phyloP scores from a whole-genome alignment of 2,888 invertebrate species.

The Drosophila emarginata region DNA sequence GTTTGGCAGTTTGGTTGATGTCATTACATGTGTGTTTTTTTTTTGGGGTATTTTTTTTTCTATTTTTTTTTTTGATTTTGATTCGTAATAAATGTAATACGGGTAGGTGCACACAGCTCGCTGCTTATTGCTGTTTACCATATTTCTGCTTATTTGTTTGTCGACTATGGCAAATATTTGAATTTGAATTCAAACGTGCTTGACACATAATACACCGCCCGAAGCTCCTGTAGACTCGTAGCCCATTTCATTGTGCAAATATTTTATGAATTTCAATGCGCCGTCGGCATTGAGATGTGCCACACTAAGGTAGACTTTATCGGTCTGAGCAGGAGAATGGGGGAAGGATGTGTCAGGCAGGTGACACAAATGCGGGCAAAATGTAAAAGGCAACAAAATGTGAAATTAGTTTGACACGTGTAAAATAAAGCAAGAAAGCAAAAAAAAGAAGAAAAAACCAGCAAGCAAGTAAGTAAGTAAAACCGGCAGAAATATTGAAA shows the following conservation, averaged over 20 bases:
- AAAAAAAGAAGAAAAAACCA: too few relatives aligned
- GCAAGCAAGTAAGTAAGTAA: conserved; percentile 17
- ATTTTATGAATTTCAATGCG: conserved; percentile 75
- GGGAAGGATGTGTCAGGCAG: conserved; percentile 16
- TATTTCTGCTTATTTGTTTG: conserved; percentile 76
- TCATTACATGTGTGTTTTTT: conserved; percentile 36
- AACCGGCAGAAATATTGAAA: conserved; percentile 39
- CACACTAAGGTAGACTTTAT: not conserved
- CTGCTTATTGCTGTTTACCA: conserved; percentile 76
- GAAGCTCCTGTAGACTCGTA: conserved; percentile 52
- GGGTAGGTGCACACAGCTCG: conserved; percentile 17
- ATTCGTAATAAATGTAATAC: conserved; percentile 4
- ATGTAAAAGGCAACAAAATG: conserved; percentile 73
- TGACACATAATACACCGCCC: conserved; percentile 73
- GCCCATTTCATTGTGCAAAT: conserved; percentile 74
- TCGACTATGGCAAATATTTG: conserved; percentile 73
- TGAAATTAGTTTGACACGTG: conserved; percentile 76
- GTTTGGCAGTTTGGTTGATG: conserved; percentile 37
- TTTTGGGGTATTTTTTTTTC: not conserved
- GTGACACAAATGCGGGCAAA: conserved; percentile 66
- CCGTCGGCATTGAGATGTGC: conserved; percentile 38
- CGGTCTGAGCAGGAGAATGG: not conserved
- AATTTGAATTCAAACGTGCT: conserved; percentile 78
- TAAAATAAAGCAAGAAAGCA: conserved; percentile 29
- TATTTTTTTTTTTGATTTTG: not conserved